A percentile compares a stretch with the other conserved stretches of the same genome.
Conservation (phyloP, 2,113 vertebrate genomes). For the Amblyornis subalaris region DNA sequence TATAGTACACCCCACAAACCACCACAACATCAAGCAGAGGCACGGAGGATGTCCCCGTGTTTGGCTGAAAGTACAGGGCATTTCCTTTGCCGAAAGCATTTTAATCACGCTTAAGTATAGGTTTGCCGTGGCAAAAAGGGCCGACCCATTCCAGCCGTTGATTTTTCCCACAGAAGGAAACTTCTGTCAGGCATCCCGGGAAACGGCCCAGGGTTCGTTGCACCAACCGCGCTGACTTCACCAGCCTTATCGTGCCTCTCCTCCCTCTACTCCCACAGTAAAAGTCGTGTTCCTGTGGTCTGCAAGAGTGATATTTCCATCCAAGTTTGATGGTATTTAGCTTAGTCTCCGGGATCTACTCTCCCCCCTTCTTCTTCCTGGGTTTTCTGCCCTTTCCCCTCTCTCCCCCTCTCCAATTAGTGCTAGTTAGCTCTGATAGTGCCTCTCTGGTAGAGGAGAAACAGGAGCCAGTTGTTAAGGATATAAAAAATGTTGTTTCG, state of each 20-base stretch:
- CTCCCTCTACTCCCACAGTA: neutral
- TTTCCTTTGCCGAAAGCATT: slow-evolving; percentile 56
- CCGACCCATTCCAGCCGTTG: neutral
- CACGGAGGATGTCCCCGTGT: slow-evolving; percentile 28
- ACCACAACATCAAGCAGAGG: slow-evolving; percentile 28
- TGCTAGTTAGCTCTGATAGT: neutral
- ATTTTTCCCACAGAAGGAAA: slow-evolving; percentile 60
- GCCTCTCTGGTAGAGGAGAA: neutral
- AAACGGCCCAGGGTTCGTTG: neutral
- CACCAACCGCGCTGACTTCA: neutral
- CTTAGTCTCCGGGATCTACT: neutral
- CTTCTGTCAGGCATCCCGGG: neutral
- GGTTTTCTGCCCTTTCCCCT: neutral
- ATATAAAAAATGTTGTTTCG: neutral
- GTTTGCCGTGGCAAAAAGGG: slow-evolving; percentile 4
- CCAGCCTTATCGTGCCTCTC: neutral
- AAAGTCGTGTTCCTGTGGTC: neutral
- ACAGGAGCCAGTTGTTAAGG: neutral
- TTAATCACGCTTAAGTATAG: slow-evolving; percentile 56
- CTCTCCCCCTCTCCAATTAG: neutral
- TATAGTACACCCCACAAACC: slow-evolving; percentile 46
- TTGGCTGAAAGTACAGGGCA: slow-evolving; percentile 34
- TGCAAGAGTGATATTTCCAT: neutral
- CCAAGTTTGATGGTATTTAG: neutral
- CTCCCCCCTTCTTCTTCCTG: neutral